Base-by-base conservation (phyloP, 2,888 invertebrate genomes). In the Hecatera dysodea region DNA sequence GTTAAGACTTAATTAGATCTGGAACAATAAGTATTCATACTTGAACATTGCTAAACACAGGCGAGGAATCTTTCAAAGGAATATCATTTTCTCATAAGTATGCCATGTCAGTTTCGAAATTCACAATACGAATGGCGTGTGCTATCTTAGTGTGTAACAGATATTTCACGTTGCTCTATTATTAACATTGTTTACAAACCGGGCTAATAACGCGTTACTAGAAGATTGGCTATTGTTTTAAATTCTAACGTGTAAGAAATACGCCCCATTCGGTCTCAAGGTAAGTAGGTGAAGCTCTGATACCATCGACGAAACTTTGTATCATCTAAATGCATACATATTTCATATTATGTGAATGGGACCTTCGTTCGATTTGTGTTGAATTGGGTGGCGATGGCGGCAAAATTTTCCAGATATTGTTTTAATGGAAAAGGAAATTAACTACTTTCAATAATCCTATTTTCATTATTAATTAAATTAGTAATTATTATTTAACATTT, bases 181-280 rank as follows among this genome's bases (percentile, higher is more conserved):
- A 84, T 83, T 84, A 82, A 74, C 71, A 84, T 84, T 86, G 83
- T 84, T 78, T 80, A 80, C 77, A 80, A 85, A 80, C 68, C 67
- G 79, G 75, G 87, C 89, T 94, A 93, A 93, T 93, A 91, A 91
- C 80, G 78, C 75, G 88, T 88, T 90, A 86, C 85, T 83, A 87
- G 78, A 80, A 90, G 90, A 93, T 91, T 86, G 85, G 80, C 92
- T 83, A 93, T 94, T 94, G 94, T 94, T 90, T 90, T 87, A 76
- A 75, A 80, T 63, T 75, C 82, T 71, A 82, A 84, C 85, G 80
- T 85, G 81, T 79, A 90, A 90, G 90, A 92, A 88, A 88, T 90
- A 90, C 88, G 80, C 80, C 87, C 83, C 81, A 72, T 73, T 87
- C 88, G 87, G 85, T 89, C 78, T 86, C 85, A 80, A 81, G 82